phyloP scores from a whole-genome alignment of 2,113 vertebrate genomes.

The Dolichallabes microphthalmus region DNA sequence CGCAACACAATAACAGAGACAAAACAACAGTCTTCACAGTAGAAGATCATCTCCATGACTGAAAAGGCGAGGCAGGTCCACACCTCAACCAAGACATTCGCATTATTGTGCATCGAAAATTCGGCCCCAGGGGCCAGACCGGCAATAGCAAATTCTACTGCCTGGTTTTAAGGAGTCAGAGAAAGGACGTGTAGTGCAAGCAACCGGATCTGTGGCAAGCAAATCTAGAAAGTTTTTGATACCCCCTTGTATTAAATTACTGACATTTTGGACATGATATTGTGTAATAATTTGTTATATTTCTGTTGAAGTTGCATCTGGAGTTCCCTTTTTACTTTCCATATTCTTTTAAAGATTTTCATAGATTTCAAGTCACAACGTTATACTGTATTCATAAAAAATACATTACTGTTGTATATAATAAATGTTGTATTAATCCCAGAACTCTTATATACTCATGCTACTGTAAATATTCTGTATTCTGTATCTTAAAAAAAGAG shows the following conservation, averaged over 20 bases:
- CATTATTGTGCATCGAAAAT: no score
- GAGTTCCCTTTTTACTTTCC: not conserved
- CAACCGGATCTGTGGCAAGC: no score
- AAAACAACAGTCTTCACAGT: no score
- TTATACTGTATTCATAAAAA: not conserved
- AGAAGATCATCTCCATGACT: no score
- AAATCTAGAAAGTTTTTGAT: no score
- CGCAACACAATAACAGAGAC: no score
- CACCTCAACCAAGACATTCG: no score
- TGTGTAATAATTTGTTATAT: not conserved
- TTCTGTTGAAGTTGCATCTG: not conserved
- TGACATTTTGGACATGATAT: not conserved
- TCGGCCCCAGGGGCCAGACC: no score
- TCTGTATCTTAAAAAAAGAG: not conserved
- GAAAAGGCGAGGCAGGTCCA: no score
- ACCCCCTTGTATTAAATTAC: not conserved
- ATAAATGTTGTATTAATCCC: not conserved
- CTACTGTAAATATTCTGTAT: not conserved
- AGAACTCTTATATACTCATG: not conserved
- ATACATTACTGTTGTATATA: not conserved
- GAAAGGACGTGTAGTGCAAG: no score
- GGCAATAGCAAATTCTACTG: no score
- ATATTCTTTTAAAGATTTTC: not conserved
- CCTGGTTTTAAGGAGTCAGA: no score
- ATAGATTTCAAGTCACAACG: not conserved